Evolutionary conservation across 2,797 vertebrate species (phyloP).

Genomic region (Telmatherina bonti): DNA sequence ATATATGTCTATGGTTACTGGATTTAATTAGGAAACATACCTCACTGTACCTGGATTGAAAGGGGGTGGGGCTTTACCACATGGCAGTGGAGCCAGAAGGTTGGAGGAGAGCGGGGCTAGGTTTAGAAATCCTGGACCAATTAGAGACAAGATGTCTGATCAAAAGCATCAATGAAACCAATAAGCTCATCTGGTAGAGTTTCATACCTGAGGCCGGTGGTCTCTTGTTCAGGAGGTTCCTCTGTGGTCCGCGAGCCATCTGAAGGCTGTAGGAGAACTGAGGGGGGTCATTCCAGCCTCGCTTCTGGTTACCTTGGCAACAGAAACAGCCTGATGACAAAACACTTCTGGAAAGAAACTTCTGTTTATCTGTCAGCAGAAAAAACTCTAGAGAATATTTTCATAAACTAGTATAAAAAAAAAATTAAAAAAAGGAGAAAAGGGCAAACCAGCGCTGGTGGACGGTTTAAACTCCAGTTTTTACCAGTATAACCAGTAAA

Average conservation of each 20-base stretch:
- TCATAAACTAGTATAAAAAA: too few relatives aligned
- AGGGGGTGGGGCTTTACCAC: slow-evolving; percentile 42
- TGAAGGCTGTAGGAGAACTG: slow-evolving; percentile 93
- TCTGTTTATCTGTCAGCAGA: too few relatives aligned
- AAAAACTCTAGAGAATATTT: too few relatives aligned
- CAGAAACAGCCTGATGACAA: not conserved
- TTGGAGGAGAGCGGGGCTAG: slow-evolving; percentile 3
- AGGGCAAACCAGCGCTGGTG: too few relatives aligned
- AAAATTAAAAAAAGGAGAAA: too few relatives aligned
- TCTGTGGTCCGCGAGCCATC: slow-evolving; percentile 74
- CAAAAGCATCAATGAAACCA: too few relatives aligned
- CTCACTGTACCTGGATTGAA: slow-evolving; percentile 51
- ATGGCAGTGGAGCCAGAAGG: slow-evolving; percentile 35
- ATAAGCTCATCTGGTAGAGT: not conserved
- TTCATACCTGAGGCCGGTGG: slow-evolving; percentile 66
- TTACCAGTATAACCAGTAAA: too few relatives aligned
- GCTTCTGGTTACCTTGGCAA: slow-evolving; percentile 88
- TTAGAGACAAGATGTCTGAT: slow-evolving; percentile 1
- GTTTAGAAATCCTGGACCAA: slow-evolving; percentile 23
- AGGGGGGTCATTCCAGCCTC: slow-evolving; percentile 95
- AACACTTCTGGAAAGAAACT: too few relatives aligned
- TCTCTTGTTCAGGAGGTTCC: slow-evolving; percentile 82
- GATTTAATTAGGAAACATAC: too few relatives aligned
- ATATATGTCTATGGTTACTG: too few relatives aligned
- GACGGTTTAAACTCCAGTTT: too few relatives aligned